These are phyloP conservation scores for Antigone vipio DNA, from an alignment of 2,113 vertebrate species.

Conservation along the genomic window DNA sequence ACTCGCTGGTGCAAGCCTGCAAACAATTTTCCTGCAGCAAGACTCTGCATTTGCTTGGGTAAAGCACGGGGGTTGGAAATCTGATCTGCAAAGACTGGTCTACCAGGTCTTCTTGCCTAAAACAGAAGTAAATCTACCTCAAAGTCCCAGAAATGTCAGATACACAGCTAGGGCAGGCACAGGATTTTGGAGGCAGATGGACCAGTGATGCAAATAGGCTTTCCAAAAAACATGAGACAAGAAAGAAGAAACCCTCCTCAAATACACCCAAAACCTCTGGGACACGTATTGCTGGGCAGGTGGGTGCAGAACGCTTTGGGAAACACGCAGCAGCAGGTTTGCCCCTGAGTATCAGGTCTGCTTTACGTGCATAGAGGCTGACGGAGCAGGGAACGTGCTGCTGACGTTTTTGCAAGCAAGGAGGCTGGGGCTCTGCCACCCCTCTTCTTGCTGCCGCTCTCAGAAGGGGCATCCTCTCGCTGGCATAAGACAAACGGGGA, in stretches of 20 bases:
- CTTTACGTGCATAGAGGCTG: not conserved
- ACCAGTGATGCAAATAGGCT: not conserved
- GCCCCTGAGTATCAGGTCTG: not conserved
- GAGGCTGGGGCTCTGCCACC: not conserved
- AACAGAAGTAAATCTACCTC: not conserved
- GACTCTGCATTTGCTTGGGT: not conserved
- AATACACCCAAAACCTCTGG: accelerated
- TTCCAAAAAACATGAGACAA: not conserved
- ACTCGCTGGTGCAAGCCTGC: not conserved
- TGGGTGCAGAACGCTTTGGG: too few relatives aligned
- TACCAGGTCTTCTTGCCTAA: not conserved
- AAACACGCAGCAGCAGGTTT: not conserved
- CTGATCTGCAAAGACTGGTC: not conserved
- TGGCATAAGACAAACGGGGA: not conserved
- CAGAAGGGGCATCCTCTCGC: not conserved
- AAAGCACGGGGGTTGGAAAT: not conserved
- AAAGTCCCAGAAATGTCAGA: not conserved
- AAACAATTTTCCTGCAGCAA: not conserved
- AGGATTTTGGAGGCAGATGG: not conserved
- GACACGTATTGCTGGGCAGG: accelerated
- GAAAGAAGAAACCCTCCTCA: not conserved
- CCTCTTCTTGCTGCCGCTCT: not conserved
- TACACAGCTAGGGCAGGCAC: not conserved
- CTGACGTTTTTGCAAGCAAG: not conserved
- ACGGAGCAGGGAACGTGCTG: not conserved